Conservation (phyloP, 92 coral and sea anemone species). For the Diadumene lineata region DNA sequence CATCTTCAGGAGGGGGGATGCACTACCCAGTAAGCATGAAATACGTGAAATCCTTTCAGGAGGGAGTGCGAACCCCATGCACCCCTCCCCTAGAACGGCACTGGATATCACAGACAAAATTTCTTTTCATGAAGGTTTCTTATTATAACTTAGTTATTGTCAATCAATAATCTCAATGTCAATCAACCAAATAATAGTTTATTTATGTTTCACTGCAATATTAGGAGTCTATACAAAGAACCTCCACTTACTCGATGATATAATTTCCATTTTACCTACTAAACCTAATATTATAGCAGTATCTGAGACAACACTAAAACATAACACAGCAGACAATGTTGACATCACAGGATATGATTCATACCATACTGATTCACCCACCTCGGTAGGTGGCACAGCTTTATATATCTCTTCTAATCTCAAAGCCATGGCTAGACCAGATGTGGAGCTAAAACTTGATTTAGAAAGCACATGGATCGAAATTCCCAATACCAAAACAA, state of each 20-base stretch:
- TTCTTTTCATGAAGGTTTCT: too few species aligned
- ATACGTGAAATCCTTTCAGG: too few species aligned
- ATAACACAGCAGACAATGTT: conserved; percentile 25
- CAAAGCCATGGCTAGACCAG: conserved; percentile 34
- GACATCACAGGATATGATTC: conserved; percentile 29
- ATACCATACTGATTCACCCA: conserved; percentile 38
- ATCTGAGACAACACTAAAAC: conserved; percentile 49
- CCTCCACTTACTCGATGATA: conserved; percentile 19
- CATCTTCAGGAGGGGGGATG: too few species aligned
- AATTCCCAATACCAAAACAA: conserved; percentile 11
- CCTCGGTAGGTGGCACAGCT: conserved; percentile 52
- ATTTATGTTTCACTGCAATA: conserved; percentile 43
- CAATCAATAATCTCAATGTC: too few species aligned
- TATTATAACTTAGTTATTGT: too few species aligned
- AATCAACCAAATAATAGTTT: too few species aligned
- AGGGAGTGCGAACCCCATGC: too few species aligned
- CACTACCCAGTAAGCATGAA: too few species aligned
- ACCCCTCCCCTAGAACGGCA: too few species aligned
- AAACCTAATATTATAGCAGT: conserved; percentile 38
- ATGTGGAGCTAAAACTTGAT: conserved; percentile 23
- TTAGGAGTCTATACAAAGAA: conserved; percentile 52
- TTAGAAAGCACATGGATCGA: conserved; percentile 56
- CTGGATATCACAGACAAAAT: too few species aligned
- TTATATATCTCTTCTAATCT: conserved; percentile 29
- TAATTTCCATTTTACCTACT: conserved; percentile 5